phyloP scores from a whole-genome alignment of 2,888 invertebrate species.

The Drosophila acutilabella region DNA sequence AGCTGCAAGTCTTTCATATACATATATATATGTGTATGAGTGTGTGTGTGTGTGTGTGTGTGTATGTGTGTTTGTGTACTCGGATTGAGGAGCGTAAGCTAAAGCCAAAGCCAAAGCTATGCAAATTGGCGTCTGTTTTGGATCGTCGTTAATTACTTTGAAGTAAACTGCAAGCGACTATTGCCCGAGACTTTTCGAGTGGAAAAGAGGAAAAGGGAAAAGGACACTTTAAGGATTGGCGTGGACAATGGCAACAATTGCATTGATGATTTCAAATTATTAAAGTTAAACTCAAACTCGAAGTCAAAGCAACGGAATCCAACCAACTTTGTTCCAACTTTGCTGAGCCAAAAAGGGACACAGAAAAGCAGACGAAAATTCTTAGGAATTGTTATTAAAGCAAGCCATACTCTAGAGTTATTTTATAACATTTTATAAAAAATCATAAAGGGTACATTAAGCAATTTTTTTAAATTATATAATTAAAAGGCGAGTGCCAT shows the following conservation, averaged over 20 bases:
- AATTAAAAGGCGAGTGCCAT: too few relatives aligned
- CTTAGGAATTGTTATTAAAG: background rate
- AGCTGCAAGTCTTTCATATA: conserved; percentile 63
- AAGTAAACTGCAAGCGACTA: conserved; percentile 73
- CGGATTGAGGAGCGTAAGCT: conserved; percentile 41
- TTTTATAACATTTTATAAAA: too few relatives aligned
- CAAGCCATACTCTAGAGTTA: background rate
- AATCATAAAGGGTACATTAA: too few relatives aligned
- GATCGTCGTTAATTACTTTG: conserved; percentile 79
- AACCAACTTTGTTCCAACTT: conserved; percentile 16
- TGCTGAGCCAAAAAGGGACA: background rate
- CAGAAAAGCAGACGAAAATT: background rate
- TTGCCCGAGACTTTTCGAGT: conserved; percentile 40
- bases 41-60: conserved; percentile 33
- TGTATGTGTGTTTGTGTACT: conserved; percentile 57
- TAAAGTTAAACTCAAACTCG: conserved; percentile 36
- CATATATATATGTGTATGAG: background rate
- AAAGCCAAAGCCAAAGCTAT: conserved; percentile 47
- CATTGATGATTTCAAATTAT: conserved; percentile 63
- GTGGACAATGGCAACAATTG: conserved; percentile 57
- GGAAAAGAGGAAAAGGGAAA: conserved; percentile 5
- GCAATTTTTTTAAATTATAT: too few relatives aligned
- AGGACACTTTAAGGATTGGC: conserved; percentile 8
- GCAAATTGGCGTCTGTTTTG: conserved; percentile 78
- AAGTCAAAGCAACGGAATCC: conserved; percentile 28